phyloP scores from a whole-genome alignment of 2,797 vertebrate genomes.

The Toxotes lorentzi region DNA sequence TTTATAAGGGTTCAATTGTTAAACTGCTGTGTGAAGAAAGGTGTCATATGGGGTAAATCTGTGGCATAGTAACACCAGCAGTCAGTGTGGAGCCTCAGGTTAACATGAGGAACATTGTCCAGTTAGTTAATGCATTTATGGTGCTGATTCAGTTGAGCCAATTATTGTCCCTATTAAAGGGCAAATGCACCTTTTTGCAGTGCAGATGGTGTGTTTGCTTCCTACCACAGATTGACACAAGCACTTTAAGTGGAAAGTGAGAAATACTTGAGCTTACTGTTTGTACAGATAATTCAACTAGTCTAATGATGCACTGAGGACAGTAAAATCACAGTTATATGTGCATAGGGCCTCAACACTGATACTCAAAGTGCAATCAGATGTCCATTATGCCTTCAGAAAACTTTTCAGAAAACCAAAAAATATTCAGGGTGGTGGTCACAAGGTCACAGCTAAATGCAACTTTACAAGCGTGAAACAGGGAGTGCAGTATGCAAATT shows the following conservation, averaged over 20 bases:
- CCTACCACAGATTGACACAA: constrained; percentile 12
- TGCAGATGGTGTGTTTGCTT: neutral
- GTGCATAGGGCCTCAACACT: neutral
- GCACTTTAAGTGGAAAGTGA: constrained; percentile 66
- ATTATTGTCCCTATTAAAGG: neutral
- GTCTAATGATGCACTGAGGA: constrained; percentile 42
- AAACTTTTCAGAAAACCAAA: neutral
- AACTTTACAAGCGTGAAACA: neutral
- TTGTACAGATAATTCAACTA: neutral
- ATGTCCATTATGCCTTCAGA: neutral
- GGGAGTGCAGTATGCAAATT: neutral
- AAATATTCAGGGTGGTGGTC: neutral
- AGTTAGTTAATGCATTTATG: constrained; percentile 4
- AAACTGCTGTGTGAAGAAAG: constrained; percentile 2
- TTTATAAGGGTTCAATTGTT: constrained; percentile 10
- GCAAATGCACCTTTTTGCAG: constrained; percentile 27
- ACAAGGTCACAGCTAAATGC: neutral
- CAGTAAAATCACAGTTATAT: neutral
- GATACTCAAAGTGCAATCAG: constrained; percentile 14
- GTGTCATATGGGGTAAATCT: neutral
- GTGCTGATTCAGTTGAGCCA: constrained; percentile 23
- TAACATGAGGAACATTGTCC: neutral
- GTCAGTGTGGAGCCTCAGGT: constrained; percentile 26
- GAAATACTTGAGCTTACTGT: constrained; percentile 34
- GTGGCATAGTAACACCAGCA: constrained; percentile 8